Conservation (phyloP, 2,888 invertebrate genomes). For the Prenolepis imparis region DNA sequence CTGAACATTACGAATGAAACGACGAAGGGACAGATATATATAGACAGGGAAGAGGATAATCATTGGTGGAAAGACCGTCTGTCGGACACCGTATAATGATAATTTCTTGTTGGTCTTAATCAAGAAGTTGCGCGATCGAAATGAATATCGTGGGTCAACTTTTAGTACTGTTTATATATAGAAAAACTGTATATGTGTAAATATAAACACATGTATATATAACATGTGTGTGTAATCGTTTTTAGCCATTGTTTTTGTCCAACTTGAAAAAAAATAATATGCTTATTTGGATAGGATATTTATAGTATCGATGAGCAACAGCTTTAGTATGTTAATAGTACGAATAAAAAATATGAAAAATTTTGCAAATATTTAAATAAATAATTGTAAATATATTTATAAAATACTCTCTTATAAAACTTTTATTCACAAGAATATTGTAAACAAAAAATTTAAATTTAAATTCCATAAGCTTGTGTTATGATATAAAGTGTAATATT, state of each 20-base stretch:
- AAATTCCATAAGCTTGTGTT: background rate
- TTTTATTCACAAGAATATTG: background rate
- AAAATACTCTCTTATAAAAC: background rate
- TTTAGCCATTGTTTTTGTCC: constrained; percentile 15
- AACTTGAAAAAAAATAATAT: background rate
- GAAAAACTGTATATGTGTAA: no score
- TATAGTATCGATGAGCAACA: background rate
- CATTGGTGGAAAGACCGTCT: constrained; percentile 65
- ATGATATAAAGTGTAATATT: background rate
- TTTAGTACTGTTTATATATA: constrained; percentile 30
- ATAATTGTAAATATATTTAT: background rate
- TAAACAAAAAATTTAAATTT: background rate
- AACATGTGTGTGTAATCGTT: background rate
- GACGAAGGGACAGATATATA: constrained; percentile 67
- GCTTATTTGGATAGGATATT: background rate
- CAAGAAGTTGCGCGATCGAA: constrained; percentile 66
- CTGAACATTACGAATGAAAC: constrained; percentile 70
- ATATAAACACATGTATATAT: no score
- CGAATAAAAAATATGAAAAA: background rate
- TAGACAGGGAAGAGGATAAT: constrained; percentile 47
- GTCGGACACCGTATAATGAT: constrained; percentile 70
- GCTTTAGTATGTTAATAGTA: background rate
- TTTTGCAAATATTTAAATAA: background rate
- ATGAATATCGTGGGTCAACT: constrained; percentile 40
- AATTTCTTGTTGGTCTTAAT: constrained; percentile 75